Conservation (phyloP, 2,113 vertebrate species). For the Malurus alboscapulatus region DNA sequence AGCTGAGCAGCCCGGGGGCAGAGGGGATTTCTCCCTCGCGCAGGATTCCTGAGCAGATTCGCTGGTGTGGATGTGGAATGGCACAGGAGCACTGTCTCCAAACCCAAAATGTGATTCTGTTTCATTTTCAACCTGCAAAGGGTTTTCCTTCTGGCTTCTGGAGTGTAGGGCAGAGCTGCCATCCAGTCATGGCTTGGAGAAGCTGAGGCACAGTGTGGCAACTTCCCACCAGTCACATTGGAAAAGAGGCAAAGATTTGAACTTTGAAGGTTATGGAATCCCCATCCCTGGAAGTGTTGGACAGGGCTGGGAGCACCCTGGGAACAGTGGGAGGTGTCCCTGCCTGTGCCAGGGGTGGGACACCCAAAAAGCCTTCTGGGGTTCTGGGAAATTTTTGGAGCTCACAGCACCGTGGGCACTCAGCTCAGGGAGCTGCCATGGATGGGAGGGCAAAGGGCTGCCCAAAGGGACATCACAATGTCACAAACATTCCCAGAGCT, state of each 20-base stretch:
- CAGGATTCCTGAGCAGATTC: background rate
- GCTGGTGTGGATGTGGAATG: fast-evolving
- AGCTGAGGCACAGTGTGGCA: background rate
- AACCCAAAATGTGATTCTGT: background rate
- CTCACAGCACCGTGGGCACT: background rate
- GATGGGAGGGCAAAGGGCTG: background rate
- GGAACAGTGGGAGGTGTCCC: too few relatives aligned
- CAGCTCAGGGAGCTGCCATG: background rate
- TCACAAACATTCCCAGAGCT: too few relatives aligned
- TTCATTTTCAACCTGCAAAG: background rate
- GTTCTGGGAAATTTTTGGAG: background rate
- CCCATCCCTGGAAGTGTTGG: background rate
- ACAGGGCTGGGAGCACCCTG: background rate
- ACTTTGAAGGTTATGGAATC: fast-evolving
- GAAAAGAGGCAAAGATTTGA: background rate
- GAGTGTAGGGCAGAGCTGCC: background rate
- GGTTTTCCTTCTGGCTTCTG: background rate
- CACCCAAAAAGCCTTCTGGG: too few relatives aligned
- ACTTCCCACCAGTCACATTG: background rate
- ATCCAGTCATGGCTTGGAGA: fast-evolving
- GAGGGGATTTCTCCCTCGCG: background rate
- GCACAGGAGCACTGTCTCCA: background rate
- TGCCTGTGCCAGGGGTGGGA: background rate
- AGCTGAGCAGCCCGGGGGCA: background rate
- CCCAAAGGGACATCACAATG: background rate